Evolutionary conservation across 2,888 invertebrate genomes (phyloP).

Genomic region (Horisme vitalbata): DNA sequence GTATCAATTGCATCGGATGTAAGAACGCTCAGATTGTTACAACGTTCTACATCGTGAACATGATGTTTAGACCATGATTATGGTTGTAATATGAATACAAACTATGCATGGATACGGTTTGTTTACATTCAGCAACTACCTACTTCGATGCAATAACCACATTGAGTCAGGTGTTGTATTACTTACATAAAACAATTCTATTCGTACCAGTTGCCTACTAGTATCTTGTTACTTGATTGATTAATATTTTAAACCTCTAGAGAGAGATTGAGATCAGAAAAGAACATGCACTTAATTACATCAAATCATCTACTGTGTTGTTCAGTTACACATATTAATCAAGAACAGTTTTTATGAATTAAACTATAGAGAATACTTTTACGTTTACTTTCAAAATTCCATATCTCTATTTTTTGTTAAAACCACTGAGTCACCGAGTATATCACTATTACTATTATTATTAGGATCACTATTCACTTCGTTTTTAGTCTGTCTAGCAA

Average conservation of each 20-base stretch:
- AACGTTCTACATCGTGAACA: slow-evolving; percentile 11
- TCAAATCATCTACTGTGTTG: too few relatives aligned
- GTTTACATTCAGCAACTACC: slow-evolving; percentile 57
- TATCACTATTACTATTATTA: too few relatives aligned
- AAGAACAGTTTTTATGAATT: too few relatives aligned
- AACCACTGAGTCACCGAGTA: too few relatives aligned
- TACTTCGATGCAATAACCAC: slow-evolving; percentile 53
- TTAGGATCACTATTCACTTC: too few relatives aligned
- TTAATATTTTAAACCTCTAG: slow-evolving; percentile 3
- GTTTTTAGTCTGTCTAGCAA: too few relatives aligned
- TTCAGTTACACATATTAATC: too few relatives aligned
- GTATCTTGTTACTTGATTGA: slow-evolving; percentile 16
- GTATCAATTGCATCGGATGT: background rate
- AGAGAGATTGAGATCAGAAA: background rate
- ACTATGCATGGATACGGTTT: slow-evolving; percentile 42
- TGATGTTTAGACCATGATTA: slow-evolving; percentile 26
- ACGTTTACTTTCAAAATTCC: too few relatives aligned
- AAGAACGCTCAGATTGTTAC: background rate
- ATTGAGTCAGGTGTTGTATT: slow-evolving; percentile 60
- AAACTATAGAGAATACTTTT: too few relatives aligned
- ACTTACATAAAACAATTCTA: slow-evolving; percentile 53
- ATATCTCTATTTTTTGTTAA: too few relatives aligned
- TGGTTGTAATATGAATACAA: slow-evolving; percentile 38
- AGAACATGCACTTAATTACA: too few relatives aligned
- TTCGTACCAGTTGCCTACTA: slow-evolving; percentile 26